Conservation (phyloP, 2,888 invertebrate species). For the Lapara coniferarum region DNA sequence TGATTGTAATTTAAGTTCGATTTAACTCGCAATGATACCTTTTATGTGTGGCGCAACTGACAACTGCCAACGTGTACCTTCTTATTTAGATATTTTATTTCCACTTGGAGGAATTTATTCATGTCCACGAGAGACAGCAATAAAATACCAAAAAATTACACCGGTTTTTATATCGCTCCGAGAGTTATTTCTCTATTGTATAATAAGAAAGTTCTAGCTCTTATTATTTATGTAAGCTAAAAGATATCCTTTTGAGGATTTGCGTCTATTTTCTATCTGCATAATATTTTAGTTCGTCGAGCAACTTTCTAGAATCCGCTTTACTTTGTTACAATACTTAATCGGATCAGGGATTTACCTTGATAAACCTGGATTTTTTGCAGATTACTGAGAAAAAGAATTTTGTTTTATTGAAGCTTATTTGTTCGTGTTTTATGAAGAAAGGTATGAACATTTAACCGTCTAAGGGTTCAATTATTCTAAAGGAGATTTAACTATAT, state of each 20-base stretch:
- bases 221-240: conserved; percentile 38
- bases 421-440: conserved; percentile 9
- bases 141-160: conserved; percentile 40
- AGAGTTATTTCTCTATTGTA: conserved; percentile 41
- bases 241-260: conserved; percentile 33
- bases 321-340: conserved; percentile 24
- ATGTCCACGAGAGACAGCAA: conserved; percentile 31
- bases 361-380: conserved; percentile 21
- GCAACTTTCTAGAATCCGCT: conserved; percentile 22
- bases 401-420: conserved; percentile 15
- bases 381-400: background rate
- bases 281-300: conserved; percentile 28
- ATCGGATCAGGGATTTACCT: conserved; percentile 25
- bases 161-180: conserved; percentile 35
- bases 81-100: conserved; percentile 31
- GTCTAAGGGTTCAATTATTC: conserved; percentile 23
- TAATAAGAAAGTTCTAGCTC: conserved; percentile 41
- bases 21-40: conserved; percentile 42
- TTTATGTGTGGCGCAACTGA: conserved; percentile 33
- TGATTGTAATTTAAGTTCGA: conserved; percentile 57
- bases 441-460: conserved; percentile 9
- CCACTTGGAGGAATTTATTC: conserved; percentile 27
- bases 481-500: conserved; percentile 18
- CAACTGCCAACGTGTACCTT: conserved; percentile 3
- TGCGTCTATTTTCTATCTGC: conserved; percentile 31